phyloP scores from a whole-genome alignment of 2,888 invertebrate species.

The Pseudococcus jackbeardsleyi region DNA sequence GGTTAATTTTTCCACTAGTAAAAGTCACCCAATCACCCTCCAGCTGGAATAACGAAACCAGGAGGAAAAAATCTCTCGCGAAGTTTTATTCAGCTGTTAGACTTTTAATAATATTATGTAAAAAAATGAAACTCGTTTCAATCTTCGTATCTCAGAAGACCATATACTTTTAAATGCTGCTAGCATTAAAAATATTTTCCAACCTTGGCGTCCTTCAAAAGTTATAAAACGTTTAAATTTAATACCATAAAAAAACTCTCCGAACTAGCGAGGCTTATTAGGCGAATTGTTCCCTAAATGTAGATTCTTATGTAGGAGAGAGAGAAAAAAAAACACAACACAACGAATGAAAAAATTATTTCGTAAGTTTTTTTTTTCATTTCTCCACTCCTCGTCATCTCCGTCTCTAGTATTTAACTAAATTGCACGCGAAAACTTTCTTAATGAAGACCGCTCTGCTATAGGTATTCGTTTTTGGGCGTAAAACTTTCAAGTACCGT shows the following conservation, averaged over 20 bases:
- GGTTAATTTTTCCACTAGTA: too few species aligned
- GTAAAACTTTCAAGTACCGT: constrained; percentile 43
- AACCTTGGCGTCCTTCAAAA: constrained; percentile 14
- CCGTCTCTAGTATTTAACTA: neutral
- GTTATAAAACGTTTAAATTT: constrained; percentile 43
- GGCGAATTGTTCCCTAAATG: constrained; percentile 47
- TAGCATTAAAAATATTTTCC: neutral
- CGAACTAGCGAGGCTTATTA: constrained; percentile 25
- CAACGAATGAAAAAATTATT: constrained; percentile 31
- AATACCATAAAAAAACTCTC: constrained; percentile 21
- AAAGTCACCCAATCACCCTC: too few species aligned
- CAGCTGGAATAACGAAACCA: too few species aligned
- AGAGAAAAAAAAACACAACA: neutral
- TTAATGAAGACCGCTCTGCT: constrained; percentile 56
- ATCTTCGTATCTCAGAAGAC: constrained; percentile 3
- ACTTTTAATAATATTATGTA: constrained; percentile 1
- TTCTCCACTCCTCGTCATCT: neutral
- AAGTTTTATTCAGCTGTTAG: neutral
- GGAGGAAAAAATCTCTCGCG: too few species aligned
- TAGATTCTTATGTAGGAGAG: neutral
- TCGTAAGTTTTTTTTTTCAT: neutral
- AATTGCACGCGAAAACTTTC: constrained; percentile 36
- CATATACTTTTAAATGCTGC: constrained; percentile 5
- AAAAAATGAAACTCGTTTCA: neutral
- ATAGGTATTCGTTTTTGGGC: neutral